Percentiles rank a stretch among this genome's conserved stretches.
Conservation (phyloP, 2,888 invertebrate genomes). For the Machimus atricapillus region DNA sequence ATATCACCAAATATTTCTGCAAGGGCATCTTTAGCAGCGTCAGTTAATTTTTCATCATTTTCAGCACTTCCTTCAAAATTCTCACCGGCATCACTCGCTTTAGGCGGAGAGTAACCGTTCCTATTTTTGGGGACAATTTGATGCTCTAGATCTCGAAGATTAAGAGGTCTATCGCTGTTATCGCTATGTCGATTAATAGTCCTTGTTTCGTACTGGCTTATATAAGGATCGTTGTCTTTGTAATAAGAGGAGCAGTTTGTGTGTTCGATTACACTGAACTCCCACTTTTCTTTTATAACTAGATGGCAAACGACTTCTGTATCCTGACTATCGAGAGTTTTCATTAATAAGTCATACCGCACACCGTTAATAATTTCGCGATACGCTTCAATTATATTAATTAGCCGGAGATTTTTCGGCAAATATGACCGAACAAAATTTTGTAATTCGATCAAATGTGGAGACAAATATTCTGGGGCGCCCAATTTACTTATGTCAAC, state of each 20-base stretch:
- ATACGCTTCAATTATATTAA: conserved; percentile 59
- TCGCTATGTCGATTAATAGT: background rate
- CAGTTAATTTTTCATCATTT: background rate
- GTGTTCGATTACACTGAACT: conserved; percentile 63
- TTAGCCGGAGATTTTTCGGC: conserved; percentile 57
- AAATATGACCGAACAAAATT: conserved; percentile 60
- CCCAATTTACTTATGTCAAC: conserved; percentile 23
- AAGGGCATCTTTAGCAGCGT: background rate
- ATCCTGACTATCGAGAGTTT: conserved; percentile 56
- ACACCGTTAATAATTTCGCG: conserved; percentile 60
- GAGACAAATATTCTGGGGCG: conserved; percentile 56
- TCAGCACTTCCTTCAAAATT: background rate
- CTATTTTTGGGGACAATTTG: conserved; percentile 45
- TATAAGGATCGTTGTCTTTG: conserved; percentile 46
- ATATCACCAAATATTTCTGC: background rate
- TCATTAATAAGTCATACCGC: conserved; percentile 58
- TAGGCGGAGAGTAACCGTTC: background rate
- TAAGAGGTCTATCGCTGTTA: background rate
- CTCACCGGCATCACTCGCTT: background rate
- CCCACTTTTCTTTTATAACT: conserved; percentile 68
- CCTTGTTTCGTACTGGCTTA: background rate
- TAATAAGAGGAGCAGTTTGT: conserved; percentile 71
- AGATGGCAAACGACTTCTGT: conserved; percentile 66
- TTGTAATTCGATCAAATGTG: conserved; percentile 58
- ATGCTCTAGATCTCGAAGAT: conserved; percentile 48